These are phyloP conservation scores for Eupithecia pulchellata DNA, from an alignment of 2,888 invertebrate species.

Conservation along the genomic window DNA sequence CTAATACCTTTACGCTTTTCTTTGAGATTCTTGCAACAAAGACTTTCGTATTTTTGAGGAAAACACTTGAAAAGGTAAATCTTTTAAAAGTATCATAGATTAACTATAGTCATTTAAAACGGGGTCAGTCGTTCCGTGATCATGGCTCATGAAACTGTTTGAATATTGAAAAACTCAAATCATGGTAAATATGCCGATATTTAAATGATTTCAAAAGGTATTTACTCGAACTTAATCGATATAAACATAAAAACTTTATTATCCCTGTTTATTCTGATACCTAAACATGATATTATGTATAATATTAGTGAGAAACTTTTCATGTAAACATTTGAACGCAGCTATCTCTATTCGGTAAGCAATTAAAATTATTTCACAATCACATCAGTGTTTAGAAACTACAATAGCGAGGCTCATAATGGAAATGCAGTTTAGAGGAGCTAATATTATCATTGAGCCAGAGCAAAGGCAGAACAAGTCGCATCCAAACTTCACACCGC, in stretches of 20 bases:
- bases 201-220: too few species aligned
- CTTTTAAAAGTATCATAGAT: too few species aligned
- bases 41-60: background rate
- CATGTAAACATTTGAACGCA: background rate
- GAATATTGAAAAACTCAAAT: too few species aligned
- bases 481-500: constrained; percentile 62
- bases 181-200: too few species aligned
- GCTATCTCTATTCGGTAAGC: constrained; percentile 10
- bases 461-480: constrained; percentile 54
- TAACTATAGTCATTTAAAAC: too few species aligned
- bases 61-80: background rate
- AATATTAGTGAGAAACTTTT: background rate
- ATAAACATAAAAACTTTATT: background rate
- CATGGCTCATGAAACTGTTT: too few species aligned
- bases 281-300: too few species aligned
- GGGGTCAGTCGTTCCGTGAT: too few species aligned
- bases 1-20: constrained; percentile 41
- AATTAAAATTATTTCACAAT: constrained; percentile 23
- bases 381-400: constrained; percentile 24
- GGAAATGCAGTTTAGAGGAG: constrained; percentile 38
- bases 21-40: constrained; percentile 8
- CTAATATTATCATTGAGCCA: constrained; percentile 43
- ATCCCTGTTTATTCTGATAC: background rate
- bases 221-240: background rate
- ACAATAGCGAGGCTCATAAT: constrained; percentile 32